These are phyloP conservation scores for Diarsia mendica DNA, from an alignment of 2,888 invertebrate genomes.

Conservation along the genomic window DNA sequence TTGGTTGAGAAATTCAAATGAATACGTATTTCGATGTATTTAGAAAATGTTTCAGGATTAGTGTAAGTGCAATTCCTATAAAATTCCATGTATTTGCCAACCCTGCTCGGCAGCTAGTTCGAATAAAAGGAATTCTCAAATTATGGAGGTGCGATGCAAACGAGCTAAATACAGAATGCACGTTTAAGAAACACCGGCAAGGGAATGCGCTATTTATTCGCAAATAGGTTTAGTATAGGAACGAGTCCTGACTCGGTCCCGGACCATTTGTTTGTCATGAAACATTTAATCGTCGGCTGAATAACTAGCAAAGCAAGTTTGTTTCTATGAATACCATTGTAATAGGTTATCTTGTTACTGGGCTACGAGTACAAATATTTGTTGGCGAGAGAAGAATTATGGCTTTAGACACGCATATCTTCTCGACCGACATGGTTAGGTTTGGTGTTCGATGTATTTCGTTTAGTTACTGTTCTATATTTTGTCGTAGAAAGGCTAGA, in stretches of 20 bases:
- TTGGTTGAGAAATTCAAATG: conserved; percentile 9
- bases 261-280: conserved; percentile 50
- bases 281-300: conserved; percentile 46
- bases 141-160: conserved; percentile 69
- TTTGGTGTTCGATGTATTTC: conserved; percentile 19
- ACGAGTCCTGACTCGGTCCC: conserved; percentile 38
- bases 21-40: background rate
- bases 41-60: background rate
- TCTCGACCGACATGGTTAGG: conserved; percentile 8
- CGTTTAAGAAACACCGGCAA: conserved; percentile 62
- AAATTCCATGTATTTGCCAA: conserved; percentile 36
- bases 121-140: conserved; percentile 68
- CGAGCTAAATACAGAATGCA: conserved; percentile 67
- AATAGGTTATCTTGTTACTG: conserved; percentile 61
- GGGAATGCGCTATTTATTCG: conserved; percentile 63
- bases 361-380: conserved; percentile 62
- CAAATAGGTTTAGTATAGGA: conserved; percentile 53
- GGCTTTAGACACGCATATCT: conserved; percentile 43
- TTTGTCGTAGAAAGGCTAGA: background rate
- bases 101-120: conserved; percentile 55
- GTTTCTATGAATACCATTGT: conserved; percentile 60
- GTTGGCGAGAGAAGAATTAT: conserved; percentile 47
- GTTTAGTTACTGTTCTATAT: conserved; percentile 11
- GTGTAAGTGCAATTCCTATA: background rate
- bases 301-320: conserved; percentile 55